Conservation (phyloP, 2,797 vertebrate genomes). For the Anabas testudineus region DNA sequence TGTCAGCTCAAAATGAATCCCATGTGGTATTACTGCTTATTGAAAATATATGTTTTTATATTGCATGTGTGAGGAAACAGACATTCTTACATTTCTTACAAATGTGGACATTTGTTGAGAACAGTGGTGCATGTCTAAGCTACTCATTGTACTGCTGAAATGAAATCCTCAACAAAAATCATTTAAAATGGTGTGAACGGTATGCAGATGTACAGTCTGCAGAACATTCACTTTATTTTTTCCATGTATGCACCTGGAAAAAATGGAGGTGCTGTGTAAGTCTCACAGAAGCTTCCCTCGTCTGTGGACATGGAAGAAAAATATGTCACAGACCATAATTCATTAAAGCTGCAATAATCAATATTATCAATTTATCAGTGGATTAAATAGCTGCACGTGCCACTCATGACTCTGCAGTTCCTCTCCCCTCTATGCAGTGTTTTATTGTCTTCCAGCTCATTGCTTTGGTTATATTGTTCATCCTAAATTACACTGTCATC, state of each 20-base stretch:
- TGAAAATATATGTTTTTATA: slow-evolving; percentile 21
- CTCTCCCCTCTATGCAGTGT: too few relatives aligned
- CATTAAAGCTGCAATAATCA: not conserved
- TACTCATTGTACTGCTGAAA: slow-evolving; percentile 8
- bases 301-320: too few relatives aligned
- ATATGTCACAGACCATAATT: not conserved
- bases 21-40: slow-evolving; percentile 26
- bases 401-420: too few relatives aligned
- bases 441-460: too few relatives aligned
- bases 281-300: too few relatives aligned
- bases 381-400: not conserved
- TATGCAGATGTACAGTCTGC: too few relatives aligned
- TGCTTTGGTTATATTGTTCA: too few relatives aligned
- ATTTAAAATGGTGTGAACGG: too few relatives aligned
- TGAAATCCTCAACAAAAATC: too few relatives aligned
- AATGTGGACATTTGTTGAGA: slow-evolving; percentile 21
- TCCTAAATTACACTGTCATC: too few relatives aligned
- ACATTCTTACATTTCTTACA: slow-evolving; percentile 18
- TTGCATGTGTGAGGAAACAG: slow-evolving; percentile 30
- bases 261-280: too few relatives aligned
- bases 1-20: slow-evolving; percentile 48
- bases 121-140: slow-evolving; percentile 25
- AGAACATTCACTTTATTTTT: too few relatives aligned
- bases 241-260: slow-evolving; percentile 21
- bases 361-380: not conserved